These are phyloP conservation scores for Montipora cactus DNA, from an alignment of 64 coral and sea anemone genomes.

Conservation along the genomic window DNA sequence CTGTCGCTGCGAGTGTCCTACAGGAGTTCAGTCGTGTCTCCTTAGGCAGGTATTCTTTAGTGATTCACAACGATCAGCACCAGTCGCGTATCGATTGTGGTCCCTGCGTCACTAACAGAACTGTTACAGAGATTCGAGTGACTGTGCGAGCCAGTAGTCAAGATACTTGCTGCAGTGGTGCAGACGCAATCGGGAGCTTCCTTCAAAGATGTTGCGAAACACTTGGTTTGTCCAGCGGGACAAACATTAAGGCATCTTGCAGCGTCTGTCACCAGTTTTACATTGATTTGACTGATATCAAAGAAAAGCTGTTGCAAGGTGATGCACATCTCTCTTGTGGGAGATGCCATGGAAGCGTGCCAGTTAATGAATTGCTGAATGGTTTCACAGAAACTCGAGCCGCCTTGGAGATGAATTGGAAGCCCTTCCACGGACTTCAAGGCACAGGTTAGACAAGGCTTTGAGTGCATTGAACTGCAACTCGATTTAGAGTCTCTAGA, in stretches of 20 bases:
- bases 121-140: conserved; percentile 35
- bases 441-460: neutral
- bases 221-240: neutral
- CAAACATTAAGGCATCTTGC: conserved; percentile 8
- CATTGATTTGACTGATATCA: conserved; percentile 12
- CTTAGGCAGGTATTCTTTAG: conserved; percentile 16
- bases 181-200: neutral
- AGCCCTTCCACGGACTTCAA: neutral
- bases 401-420: neutral
- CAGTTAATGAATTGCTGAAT: conserved; percentile 14
- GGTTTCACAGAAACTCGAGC: conserved; percentile 22
- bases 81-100: conserved; percentile 57
- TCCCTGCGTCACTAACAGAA: conserved; percentile 39
- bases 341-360: conserved; percentile 7
- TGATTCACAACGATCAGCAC: conserved; percentile 21
- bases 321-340: neutral
- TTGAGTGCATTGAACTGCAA: neutral
- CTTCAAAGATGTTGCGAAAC: neutral
- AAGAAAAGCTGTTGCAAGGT: neutral
- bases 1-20: conserved; percentile 10
- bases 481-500: neutral
- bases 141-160: conserved; percentile 2
- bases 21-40: neutral
- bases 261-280: conserved; percentile 2
- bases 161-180: neutral